Conservation (phyloP, 2,113 vertebrate genomes). For the Rattus rattus region DNA sequence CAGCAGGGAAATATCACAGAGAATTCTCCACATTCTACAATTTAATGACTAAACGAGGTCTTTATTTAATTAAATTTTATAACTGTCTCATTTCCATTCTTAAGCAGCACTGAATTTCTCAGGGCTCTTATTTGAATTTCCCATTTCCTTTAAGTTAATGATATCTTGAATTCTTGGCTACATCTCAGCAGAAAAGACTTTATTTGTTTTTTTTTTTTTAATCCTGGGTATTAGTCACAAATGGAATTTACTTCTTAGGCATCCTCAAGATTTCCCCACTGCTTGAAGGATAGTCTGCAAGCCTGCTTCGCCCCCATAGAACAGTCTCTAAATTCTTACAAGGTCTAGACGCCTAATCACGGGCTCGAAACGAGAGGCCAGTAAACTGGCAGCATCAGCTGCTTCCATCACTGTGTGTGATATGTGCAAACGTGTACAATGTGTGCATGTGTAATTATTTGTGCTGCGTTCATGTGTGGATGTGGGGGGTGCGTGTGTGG, state of each 20-base stretch:
- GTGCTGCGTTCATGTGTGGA: not conserved
- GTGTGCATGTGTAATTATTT: not conserved
- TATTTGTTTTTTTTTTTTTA: conserved; percentile 34
- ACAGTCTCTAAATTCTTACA: not conserved
- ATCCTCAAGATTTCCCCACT: not conserved
- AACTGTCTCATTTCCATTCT: conserved; percentile 35
- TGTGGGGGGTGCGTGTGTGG: no score
- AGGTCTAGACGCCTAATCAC: not conserved
- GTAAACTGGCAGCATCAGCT: not conserved
- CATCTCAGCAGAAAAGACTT: conserved; percentile 47
- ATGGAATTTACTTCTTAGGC: not conserved
- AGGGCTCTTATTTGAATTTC: conserved; percentile 65
- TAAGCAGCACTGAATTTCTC: conserved; percentile 64
- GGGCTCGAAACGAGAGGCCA: not conserved
- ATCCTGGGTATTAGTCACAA: not conserved
- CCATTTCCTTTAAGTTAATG: conserved; percentile 54
- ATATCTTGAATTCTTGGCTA: conserved; percentile 63
- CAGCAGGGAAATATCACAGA: conserved; percentile 56
- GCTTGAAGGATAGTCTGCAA: not conserved
- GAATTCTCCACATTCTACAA: conserved; percentile 54
- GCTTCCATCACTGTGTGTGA: not conserved
- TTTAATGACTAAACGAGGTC: conserved; percentile 51
- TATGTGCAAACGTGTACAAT: not conserved
- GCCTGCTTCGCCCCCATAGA: not conserved
- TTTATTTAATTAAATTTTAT: conserved; percentile 67